Evolutionary conservation across 2,888 invertebrate genomes (phyloP).

Genomic region (Microctonus aethiopoides): DNA sequence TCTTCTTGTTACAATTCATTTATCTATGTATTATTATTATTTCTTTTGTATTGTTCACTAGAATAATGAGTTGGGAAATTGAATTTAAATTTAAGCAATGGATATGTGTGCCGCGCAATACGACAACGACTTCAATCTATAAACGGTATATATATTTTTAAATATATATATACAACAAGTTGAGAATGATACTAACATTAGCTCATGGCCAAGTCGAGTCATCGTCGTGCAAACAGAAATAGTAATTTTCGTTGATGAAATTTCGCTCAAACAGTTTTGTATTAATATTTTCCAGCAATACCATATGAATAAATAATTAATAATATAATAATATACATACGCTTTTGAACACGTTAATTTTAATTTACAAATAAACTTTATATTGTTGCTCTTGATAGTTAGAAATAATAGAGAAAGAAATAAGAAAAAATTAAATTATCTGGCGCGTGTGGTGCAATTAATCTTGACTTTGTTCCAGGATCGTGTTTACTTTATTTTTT

Average conservation of each 20-base stretch:
- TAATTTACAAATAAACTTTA: no score
- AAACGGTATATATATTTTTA: no score
- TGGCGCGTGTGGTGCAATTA: not conserved
- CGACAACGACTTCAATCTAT: conserved; percentile 8
- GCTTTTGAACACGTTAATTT: not conserved
- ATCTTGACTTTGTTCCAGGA: not conserved
- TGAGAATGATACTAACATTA: conserved; percentile 34
- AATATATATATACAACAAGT: conserved; percentile 1
- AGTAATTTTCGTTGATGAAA: conserved; percentile 11
- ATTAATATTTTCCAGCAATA: not conserved
- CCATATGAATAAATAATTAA: not conserved
- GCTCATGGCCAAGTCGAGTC: conserved; percentile 31
- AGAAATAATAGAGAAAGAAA: not conserved
- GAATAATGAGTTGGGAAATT: conserved; percentile 10
- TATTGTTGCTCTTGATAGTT: not conserved
- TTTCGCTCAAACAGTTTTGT: not conserved
- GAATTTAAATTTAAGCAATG: conserved; percentile 26
- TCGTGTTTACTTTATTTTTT: not conserved
- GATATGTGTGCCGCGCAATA: conserved; percentile 14
- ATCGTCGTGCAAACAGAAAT: conserved; percentile 22
- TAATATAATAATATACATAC: not conserved
- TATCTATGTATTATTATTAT: not conserved
- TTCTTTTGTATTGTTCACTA: not conserved
- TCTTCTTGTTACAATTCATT: no score
- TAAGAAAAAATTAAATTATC: not conserved